Percentiles rank a stretch among this genome's conserved stretches.
phyloP scores from a whole-genome alignment of 2,888 invertebrate genomes.

The Chloroclysta siterata region DNA sequence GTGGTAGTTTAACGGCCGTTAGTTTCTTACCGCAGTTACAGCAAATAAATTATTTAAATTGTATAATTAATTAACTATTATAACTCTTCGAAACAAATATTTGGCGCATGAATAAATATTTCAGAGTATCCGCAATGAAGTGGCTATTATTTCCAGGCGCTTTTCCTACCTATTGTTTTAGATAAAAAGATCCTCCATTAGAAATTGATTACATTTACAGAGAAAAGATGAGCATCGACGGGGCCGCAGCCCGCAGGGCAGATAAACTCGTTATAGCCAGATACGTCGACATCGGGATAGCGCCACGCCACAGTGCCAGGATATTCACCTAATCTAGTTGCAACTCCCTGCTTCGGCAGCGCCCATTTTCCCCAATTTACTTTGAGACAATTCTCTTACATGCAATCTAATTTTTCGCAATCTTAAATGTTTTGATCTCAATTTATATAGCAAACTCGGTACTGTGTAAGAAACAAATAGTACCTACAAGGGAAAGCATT shows the following conservation, averaged over 20 bases:
- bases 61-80: not conserved
- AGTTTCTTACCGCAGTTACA: no score
- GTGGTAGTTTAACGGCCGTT: no score
- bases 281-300: constrained; percentile 64
- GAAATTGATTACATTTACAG: constrained; percentile 73
- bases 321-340: constrained; percentile 77
- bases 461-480: constrained; percentile 59
- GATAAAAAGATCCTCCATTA: constrained; percentile 34
- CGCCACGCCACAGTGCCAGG: constrained; percentile 59
- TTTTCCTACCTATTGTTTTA: constrained; percentile 15
- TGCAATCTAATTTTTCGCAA: constrained; percentile 74
- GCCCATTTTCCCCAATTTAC: constrained; percentile 77
- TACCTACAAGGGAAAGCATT: constrained; percentile 52
- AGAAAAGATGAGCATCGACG: constrained; percentile 71
- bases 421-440: constrained; percentile 66
- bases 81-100: not conserved
- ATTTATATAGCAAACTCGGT: constrained; percentile 51
- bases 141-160: constrained; percentile 3
- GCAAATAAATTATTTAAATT: not conserved
- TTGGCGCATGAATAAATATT: not conserved
- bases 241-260: constrained; percentile 79
- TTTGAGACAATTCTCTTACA: constrained; percentile 66
- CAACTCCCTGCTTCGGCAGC: constrained; percentile 72
- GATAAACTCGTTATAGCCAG: constrained; percentile 82
- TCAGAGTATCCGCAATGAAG: not conserved